Conservation (phyloP, 37 sponge, comb jelly and placozoan genomes). For the Halisarca cf. caerulea region DNA sequence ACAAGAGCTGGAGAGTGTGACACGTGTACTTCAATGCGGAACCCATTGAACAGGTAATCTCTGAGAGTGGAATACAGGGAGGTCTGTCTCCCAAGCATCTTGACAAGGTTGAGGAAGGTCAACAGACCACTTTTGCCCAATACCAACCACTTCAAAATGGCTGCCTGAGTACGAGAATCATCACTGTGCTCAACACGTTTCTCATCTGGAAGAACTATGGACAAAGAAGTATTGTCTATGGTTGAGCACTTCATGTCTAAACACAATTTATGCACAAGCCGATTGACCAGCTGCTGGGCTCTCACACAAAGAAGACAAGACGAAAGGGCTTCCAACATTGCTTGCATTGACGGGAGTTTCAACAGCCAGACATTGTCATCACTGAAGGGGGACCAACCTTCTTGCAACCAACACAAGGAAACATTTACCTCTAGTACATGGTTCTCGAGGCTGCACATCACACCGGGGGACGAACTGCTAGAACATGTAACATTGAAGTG, state of each 20-base stretch:
- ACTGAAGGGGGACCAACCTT: too few species aligned
- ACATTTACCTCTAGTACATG: background rate
- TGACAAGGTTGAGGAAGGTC: background rate
- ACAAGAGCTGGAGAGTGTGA: background rate
- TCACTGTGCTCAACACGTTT: background rate
- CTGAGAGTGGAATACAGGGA: background rate
- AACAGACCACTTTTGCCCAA: background rate
- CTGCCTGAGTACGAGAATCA: background rate
- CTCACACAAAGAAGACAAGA: background rate
- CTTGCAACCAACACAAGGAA: background rate
- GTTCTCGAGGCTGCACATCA: background rate
- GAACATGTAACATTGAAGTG: background rate
- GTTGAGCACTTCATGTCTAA: background rate
- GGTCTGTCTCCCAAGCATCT: background rate
- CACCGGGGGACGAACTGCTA: background rate
- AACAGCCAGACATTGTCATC: background rate
- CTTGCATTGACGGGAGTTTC: background rate
- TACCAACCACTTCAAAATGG: slow-evolving; percentile 7
- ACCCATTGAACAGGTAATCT: background rate
- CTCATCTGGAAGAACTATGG: background rate
- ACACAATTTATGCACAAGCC: background rate
- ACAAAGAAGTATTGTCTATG: background rate
- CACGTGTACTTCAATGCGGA: background rate
- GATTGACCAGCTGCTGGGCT: background rate
- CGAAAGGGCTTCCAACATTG: background rate